Evolutionary conservation across 2,797 vertebrate species (phyloP), one percentile per base, ranked within the genome.

Genomic region (Chromis chromis): DNA sequence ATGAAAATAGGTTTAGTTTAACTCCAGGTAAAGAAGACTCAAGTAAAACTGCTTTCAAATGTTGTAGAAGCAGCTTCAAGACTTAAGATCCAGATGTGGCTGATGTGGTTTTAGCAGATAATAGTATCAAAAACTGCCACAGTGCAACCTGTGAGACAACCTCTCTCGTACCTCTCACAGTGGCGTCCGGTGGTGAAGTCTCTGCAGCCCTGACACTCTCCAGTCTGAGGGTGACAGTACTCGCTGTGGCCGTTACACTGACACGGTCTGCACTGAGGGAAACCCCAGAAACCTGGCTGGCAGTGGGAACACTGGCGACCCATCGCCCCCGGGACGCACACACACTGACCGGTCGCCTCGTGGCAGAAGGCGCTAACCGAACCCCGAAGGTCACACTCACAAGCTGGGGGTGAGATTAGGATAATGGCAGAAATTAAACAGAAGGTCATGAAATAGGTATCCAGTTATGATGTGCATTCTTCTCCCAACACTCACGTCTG

Each of bases 241-340:
- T 98, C 96, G 0, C 96, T 94, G 0, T 99, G 97, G 36, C 96
- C 95, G 0, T 98, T 98, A 70, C 98, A 99, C 17, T 96, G 96
- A 86, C 98, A 99, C 12, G 89, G 91, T 39, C 95, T 93, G 88
- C 98, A 99, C 42, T 89, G 93, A 1, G 98, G 98, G 88, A 98
- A 99, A 66, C 98, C 97, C 97, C 98, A 99, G 88, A 95, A 96
- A 3, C 95, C 94, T 0, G 96, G 96, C 70, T 96, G 90, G 87
- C 98, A 99, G 65, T 88, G 94, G 85, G 96, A 94, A 4, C 98
- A 99, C 65, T 96, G 96, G 42, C 95, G 95, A 4, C 96, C 92
- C 0, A 94, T 94, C 56, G 96, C 95, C 0, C 97, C 97, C 0
- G 94, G 91, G 54, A 95, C 93, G 68, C 98, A 99, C 42, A 87